phyloP scores from a whole-genome alignment of 2,888 invertebrate genomes.

The Amiota mariae region DNA sequence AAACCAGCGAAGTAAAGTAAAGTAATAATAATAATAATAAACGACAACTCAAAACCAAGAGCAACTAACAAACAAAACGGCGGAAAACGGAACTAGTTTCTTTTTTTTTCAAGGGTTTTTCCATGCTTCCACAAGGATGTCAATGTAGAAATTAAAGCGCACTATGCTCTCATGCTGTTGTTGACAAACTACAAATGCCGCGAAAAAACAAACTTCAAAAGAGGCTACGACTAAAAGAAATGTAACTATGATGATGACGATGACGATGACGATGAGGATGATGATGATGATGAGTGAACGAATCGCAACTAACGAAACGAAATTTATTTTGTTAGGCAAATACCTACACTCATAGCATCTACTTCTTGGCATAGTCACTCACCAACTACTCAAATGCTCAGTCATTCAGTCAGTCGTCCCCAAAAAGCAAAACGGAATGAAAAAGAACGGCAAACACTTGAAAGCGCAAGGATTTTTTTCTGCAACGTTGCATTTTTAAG shows the following conservation, averaged over 20 bases:
- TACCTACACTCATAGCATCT: too few species aligned
- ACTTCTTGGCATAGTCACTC: too few species aligned
- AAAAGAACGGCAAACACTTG: constrained; percentile 6
- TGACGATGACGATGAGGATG: background rate
- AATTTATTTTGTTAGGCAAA: too few species aligned
- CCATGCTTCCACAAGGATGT: background rate
- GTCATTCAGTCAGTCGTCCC: background rate
- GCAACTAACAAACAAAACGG: constrained; percentile 52
- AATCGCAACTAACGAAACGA: too few species aligned
- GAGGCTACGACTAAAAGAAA: too few species aligned
- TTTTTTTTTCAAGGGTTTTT: background rate
- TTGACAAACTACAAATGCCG: constrained; percentile 40
- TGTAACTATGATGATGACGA: background rate
- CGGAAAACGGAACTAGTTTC: constrained; percentile 41
- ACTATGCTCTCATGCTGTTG: constrained; percentile 36
- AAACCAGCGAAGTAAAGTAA: constrained; percentile 46
- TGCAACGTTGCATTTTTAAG: constrained; percentile 18
- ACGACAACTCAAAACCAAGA: constrained; percentile 53
- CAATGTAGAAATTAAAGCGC: constrained; percentile 41
- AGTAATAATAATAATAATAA: constrained; percentile 63
- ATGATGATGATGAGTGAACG: background rate
- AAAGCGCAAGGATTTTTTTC: constrained; percentile 9
- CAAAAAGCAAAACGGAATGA: background rate
- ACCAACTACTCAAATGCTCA: background rate
- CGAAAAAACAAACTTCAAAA: too few species aligned